Percentiles rank a stretch among this genome's conserved stretches.
These are phyloP conservation scores for Addax nasomaculatus DNA, from an alignment of 2,113 vertebrate genomes.

Conservation along the genomic window DNA sequence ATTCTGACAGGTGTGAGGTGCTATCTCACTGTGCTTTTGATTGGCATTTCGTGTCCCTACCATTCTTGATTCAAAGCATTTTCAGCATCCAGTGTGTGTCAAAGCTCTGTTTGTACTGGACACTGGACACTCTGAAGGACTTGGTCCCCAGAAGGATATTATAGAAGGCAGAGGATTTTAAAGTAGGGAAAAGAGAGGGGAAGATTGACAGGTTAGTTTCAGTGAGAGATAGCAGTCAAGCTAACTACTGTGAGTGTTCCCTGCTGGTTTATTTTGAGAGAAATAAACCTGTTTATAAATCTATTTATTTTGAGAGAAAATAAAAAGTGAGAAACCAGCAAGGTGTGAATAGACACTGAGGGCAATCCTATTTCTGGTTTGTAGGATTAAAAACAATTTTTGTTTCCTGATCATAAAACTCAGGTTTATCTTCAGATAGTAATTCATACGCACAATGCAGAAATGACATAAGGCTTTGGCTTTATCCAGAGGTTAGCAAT, in stretches of 20 bases:
- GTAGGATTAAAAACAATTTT: background rate
- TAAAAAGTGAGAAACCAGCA: background rate
- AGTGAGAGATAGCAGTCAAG: background rate
- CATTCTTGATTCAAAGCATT: background rate
- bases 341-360: background rate
- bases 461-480: background rate
- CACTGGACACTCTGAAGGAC: background rate
- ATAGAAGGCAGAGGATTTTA: background rate
- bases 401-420: background rate
- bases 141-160: background rate
- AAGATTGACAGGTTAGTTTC: background rate
- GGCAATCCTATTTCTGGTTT: background rate
- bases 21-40: background rate
- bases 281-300: background rate
- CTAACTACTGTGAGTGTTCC: background rate
- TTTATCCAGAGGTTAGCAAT: background rate
- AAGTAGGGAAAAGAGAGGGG: background rate
- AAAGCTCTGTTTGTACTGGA: background rate
- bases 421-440: background rate
- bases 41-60: background rate
- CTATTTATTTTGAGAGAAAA: background rate
- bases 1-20: background rate
- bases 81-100: background rate
- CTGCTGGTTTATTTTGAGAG: background rate
- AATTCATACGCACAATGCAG: background rate